Evolutionary conservation across 2,888 invertebrate genomes (phyloP).

Genomic region (Ormyrus nitidulus): DNA sequence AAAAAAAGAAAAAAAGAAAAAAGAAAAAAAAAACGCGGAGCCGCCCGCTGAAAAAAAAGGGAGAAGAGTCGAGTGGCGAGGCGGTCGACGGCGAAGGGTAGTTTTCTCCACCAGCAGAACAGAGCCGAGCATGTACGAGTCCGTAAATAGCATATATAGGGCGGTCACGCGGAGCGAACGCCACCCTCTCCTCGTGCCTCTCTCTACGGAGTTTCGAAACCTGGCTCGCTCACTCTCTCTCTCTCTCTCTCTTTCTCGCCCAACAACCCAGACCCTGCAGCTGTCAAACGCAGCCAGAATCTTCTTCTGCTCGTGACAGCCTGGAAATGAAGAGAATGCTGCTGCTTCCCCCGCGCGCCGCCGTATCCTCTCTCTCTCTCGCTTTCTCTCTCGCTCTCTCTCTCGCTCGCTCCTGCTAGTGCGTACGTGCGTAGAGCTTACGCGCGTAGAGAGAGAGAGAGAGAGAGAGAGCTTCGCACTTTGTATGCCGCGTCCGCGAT

Average conservation of each 20-base stretch:
- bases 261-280: conserved; percentile 68
- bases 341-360: conserved; percentile 48
- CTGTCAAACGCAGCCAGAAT: conserved; percentile 70
- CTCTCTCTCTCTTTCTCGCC: conserved; percentile 32
- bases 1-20: conserved; percentile 38
- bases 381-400: conserved; percentile 23
- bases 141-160: conserved; percentile 53
- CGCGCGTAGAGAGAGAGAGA: conserved; percentile 11
- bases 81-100: conserved; percentile 48
- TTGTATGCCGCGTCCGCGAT: conserved; percentile 23
- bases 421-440: conserved; percentile 18
- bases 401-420: conserved; percentile 4
- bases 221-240: conserved; percentile 52
- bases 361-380: conserved; percentile 31
- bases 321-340: conserved; percentile 75
- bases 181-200: conserved; percentile 56
- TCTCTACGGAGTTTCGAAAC: conserved; percentile 64
- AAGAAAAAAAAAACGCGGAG: conserved; percentile 30
- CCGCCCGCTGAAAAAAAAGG: conserved; percentile 31
- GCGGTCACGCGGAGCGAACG: conserved; percentile 51
- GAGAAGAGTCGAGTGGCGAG: conserved; percentile 52
- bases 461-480: conserved; percentile 39
- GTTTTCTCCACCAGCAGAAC: conserved; percentile 38
- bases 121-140: conserved; percentile 9
- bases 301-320: conserved; percentile 76